Evolutionary conservation across 2,888 invertebrate species (phyloP).

Genomic region (Dorcus parallelipipedus): DNA sequence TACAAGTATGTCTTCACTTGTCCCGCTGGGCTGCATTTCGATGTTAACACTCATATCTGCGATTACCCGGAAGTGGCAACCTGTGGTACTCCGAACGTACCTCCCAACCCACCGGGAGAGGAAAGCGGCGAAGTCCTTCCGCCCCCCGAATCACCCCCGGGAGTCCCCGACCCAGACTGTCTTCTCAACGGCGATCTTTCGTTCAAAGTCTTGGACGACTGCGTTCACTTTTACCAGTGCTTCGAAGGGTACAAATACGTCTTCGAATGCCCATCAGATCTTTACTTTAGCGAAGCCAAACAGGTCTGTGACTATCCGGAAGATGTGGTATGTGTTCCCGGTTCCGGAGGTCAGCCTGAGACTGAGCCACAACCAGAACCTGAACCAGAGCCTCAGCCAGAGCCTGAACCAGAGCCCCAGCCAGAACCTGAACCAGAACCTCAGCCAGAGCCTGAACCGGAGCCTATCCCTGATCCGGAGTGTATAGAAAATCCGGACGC

Average conservation of each 20-base stretch:
- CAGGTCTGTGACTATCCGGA: slow-evolving; percentile 18
- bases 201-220: not conserved
- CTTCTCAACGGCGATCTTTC: no score
- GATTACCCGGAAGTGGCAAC: slow-evolving; percentile 25
- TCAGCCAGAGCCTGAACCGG: slow-evolving; percentile 21
- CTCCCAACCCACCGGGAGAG: slow-evolving; percentile 2
- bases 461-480: slow-evolving; percentile 7
- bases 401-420: slow-evolving; percentile 47
- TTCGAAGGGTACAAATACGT: slow-evolving; percentile 2
- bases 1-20: not conserved
- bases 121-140: slow-evolving; percentile 13
- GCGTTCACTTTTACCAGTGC: slow-evolving; percentile 6
- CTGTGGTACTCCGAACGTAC: not conserved
- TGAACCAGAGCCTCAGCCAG: slow-evolving; percentile 34
- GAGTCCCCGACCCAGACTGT: no score
- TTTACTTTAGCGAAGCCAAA: slow-evolving; percentile 11
- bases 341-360: not conserved
- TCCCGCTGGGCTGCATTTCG: slow-evolving; percentile 13
- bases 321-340: slow-evolving; percentile 22
- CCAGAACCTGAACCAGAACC: slow-evolving; percentile 34
- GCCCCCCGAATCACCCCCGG: slow-evolving; percentile 22
- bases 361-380: not conserved
- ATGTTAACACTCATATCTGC: not conserved
- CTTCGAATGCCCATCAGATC: slow-evolving; percentile 5
- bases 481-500: not conserved